Evolutionary conservation across 2,113 vertebrate species (phyloP).

Genomic region (Peromyscus leucopus): DNA sequence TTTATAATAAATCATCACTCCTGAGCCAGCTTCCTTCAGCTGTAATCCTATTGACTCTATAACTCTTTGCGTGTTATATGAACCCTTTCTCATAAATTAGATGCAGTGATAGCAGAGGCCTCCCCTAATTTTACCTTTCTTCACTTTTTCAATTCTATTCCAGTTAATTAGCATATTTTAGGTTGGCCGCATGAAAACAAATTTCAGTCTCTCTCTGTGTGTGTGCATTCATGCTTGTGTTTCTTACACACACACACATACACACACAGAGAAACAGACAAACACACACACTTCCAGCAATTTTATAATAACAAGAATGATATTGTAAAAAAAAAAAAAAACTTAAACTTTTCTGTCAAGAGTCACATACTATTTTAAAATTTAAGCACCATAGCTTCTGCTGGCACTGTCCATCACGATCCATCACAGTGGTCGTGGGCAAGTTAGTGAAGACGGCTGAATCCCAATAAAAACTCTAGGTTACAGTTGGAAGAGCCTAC

Average conservation of each 20-base stretch:
- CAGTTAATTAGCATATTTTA: background rate
- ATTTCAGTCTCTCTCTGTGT: background rate
- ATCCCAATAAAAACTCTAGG: constrained; percentile 22
- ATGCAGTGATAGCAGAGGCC: background rate
- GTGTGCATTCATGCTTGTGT: background rate
- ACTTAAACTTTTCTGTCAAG: background rate
- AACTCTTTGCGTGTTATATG: background rate
- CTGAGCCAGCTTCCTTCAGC: background rate
- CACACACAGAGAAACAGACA: no score
- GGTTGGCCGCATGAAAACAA: background rate
- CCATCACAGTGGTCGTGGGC: background rate
- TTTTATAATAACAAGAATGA: background rate
- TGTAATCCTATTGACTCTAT: background rate
- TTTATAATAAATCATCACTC: background rate
- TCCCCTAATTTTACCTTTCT: background rate
- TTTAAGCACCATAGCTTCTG: background rate
- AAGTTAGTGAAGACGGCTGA: background rate
- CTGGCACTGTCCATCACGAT: background rate
- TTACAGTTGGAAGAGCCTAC: background rate
- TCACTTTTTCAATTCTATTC: constrained; percentile 37
- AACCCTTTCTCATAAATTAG: background rate
- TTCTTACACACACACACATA: no score
- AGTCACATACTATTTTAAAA: background rate
- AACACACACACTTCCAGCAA: background rate
- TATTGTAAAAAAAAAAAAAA: background rate